These are phyloP conservation scores for Melitaea cinxia DNA, from an alignment of 1,140 invertebrate genomes.

Conservation along the genomic window DNA sequence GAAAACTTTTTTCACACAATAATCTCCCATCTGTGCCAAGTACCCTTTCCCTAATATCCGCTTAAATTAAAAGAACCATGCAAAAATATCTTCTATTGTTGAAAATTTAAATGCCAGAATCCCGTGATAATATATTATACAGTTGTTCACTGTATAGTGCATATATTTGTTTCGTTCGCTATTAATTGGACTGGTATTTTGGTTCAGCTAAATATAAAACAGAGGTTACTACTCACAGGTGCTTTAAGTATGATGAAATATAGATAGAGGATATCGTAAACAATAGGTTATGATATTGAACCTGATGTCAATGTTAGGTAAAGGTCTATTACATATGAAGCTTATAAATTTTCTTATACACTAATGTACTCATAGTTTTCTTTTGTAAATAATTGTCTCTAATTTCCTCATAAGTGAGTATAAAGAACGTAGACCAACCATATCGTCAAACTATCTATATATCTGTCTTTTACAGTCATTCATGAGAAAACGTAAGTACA, in stretches of 20 bases:
- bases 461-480: too few relatives aligned
- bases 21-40: constrained; percentile 21
- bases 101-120: constrained; percentile 20
- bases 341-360: too few relatives aligned
- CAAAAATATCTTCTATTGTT: constrained; percentile 26
- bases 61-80: constrained; percentile 11
- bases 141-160: constrained; percentile 22
- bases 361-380: too few relatives aligned
- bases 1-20: constrained; percentile 1
- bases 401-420: too few relatives aligned
- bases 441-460: too few relatives aligned
- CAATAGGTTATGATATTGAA: constrained; percentile 11
- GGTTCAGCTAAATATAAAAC: constrained; percentile 37
- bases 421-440: too few relatives aligned
- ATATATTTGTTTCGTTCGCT: constrained; percentile 30
- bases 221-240: constrained; percentile 44
- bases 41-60: background rate
- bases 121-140: constrained; percentile 8
- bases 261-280: constrained; percentile 19
- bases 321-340: background rate
- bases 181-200: constrained; percentile 44
- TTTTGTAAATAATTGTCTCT: too few relatives aligned
- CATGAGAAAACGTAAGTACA: too few relatives aligned
- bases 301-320: constrained; percentile 4
- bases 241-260: constrained; percentile 35